Conservation (phyloP, 1,140 invertebrate genomes). For the Cyclina sinensis region DNA sequence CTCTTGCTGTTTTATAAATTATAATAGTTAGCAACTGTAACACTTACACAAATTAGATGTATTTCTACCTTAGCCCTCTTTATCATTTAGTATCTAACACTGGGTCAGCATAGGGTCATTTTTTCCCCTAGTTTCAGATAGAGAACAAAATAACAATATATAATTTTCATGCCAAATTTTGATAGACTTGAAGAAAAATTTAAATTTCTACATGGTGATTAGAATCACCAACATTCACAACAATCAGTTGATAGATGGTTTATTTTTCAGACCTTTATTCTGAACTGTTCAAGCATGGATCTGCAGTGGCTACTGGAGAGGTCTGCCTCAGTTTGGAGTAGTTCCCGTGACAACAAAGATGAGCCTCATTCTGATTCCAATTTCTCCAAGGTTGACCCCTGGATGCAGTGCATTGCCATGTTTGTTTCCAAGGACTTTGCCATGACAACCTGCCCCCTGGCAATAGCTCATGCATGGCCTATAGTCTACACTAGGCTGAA, state of each 20-base stretch:
- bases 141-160: too few relatives aligned
- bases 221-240: too few relatives aligned
- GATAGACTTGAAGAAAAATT: too few relatives aligned
- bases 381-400: conserved; percentile 88
- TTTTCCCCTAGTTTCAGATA: too few relatives aligned
- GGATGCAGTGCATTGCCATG: conserved; percentile 95
- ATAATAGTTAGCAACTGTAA: too few relatives aligned
- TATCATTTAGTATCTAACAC: too few relatives aligned
- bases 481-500: conserved; percentile 97
- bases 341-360: conserved; percentile 80
- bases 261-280: conserved; percentile 80
- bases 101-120: too few relatives aligned
- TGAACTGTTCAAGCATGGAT: conserved; percentile 91
- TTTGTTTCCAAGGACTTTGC: conserved; percentile 90
- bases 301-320: conserved; percentile 98
- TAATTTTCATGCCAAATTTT: too few relatives aligned
- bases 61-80: too few relatives aligned
- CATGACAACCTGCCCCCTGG: conserved; percentile 93
- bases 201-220: too few relatives aligned
- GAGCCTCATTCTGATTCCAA: conserved; percentile 77
- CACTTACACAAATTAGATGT: too few relatives aligned
- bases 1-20: too few relatives aligned
- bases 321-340: conserved; percentile 94
- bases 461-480: conserved; percentile 96
- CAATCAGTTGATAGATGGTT: background rate